Base-by-base conservation (phyloP, 2,113 vertebrate species). In the Mustela lutreola region DNA sequence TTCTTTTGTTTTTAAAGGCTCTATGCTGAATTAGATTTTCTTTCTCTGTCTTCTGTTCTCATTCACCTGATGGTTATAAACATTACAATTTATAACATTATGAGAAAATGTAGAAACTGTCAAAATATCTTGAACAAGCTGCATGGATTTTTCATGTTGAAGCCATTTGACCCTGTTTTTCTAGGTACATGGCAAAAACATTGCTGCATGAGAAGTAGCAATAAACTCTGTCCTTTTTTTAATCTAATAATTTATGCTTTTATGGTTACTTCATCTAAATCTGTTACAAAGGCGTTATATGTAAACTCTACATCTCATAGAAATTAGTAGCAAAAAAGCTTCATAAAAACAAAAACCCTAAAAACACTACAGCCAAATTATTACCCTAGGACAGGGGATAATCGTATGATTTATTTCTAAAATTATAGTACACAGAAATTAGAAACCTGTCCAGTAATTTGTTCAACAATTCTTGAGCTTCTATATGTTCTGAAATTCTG, bases 1-100 rank as follows among this genome's bases (percentile, higher is more conserved):
- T 90, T 96, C 79, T 81, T 94, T 94, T 86, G 48, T 93, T 95
- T 96, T 97, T 91, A 95, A 95, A 8, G 93, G 26, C 2, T 91
- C 80, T 93, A 58, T 92, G 33, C 85, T 96, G 39, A 50, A 70
- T 87, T 45, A 73, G 58, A 79, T 81, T 83, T 62, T 73, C 48
- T 81, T 58, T 82, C 19, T 78, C 9, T 91, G 3, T 93, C 15
- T 82, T 50, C 87, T 89, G 5, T 28, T 82, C 58, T 82, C 67
- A 91, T 91, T 97, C 93, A 85, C 58, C 67, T 81, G 36, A 65
- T 90, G n/a, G 14, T 60, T 96, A 48, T 76, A 92, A 96, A 86
- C 58, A 79, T 60, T 53, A 60, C 1, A 82, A n/a, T 86, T 89
- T 79, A 75, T 56, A 91, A 73, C 11, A 75, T 65, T 16, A 22